Percentiles rank a stretch among this genome's conserved stretches.
These are phyloP conservation scores for Holothuria glaberrima DNA, from an alignment of 35 echinoderm and acorn worm species.

Conservation along the genomic window DNA sequence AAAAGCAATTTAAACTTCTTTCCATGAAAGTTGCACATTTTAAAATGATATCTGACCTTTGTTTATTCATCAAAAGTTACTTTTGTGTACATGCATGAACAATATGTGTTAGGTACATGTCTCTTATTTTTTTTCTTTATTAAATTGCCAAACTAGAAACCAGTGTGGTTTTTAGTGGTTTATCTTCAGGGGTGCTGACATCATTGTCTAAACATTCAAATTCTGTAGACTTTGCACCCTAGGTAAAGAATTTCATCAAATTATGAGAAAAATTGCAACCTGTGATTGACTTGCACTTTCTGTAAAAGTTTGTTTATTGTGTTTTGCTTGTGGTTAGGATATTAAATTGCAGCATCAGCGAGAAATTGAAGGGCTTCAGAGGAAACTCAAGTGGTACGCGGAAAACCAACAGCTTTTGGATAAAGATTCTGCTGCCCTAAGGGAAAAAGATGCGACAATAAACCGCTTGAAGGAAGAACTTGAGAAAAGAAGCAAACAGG, in stretches of 20 bases:
- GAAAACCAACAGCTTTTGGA: slow-evolving; percentile 97
- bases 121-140: too few relatives aligned
- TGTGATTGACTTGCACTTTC: background rate
- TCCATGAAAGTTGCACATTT: too few relatives aligned
- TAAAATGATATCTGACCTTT: too few relatives aligned
- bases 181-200: background rate
- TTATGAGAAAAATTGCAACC: background rate
- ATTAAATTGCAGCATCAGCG: slow-evolving; percentile 74
- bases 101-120: too few relatives aligned
- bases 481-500: slow-evolving; percentile 77
- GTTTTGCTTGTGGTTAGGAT: slow-evolving; percentile 52
- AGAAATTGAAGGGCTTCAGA: slow-evolving; percentile 78
- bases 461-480: slow-evolving; percentile 71
- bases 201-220: background rate
- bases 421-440: slow-evolving; percentile 75
- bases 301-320: background rate
- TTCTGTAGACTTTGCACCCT: too few relatives aligned
- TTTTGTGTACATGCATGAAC: too few relatives aligned
- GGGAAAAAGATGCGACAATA: slow-evolving; percentile 84
- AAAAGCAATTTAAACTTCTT: too few relatives aligned
- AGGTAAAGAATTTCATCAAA: too few relatives aligned
- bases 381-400: slow-evolving; percentile 92
- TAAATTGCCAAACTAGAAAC: too few relatives aligned
- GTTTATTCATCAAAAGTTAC: too few relatives aligned
- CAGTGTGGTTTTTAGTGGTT: background rate